Evolutionary conservation across 2,888 invertebrate genomes (phyloP), one percentile per base, ranked within the genome.

Genomic region (Sarcophaga subvicina): DNA sequence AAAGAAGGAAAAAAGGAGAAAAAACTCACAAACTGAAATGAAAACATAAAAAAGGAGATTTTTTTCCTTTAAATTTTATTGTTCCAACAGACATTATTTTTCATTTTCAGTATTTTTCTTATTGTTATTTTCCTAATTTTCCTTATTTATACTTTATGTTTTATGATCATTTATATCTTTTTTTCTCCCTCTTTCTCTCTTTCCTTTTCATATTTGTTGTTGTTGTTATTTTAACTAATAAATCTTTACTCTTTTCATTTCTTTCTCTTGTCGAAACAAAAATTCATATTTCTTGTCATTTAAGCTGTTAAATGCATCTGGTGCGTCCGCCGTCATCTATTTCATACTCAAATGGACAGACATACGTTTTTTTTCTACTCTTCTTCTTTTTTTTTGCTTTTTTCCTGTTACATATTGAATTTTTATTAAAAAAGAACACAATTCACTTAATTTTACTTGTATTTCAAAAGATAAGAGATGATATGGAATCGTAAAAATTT

Each of bases 301-400:
- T 78, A 25, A 83, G 73, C 83, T 64, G 80, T 86, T 73, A 80
- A 86, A 81, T 72, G 78, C 86, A 86, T 86, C 83, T 86, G 86
- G 54, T 78, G 77, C 62, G 12, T 49, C 20, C 37, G 47, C 12
- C 49, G 49, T 62, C 62, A 17, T 10, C n/a, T 62, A 62, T 62
- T n/a, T n/a, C 20, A 62, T 62, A 62, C 25, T 62, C 5, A 54
- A 54, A 54, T 54, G 54, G 54, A 54, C 54, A 54, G 54, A 12
- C 54, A 54, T 54, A 17, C 0, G 54, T 14, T 14, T 54, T 54
- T 17, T 12, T 37, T 22, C 22, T 22, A 22, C 37, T 37, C 37
- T 10, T 37, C 37, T 37, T 37, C 37, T 37, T 37, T 6, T 37
- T 37, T 37, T 37, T 37, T 37, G 8, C 10, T 10, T 37, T 49